A percentile compares a stretch with the other conserved stretches of the same genome.
phyloP scores from a whole-genome alignment of 2,113 vertebrate species.

The Lota lota region DNA sequence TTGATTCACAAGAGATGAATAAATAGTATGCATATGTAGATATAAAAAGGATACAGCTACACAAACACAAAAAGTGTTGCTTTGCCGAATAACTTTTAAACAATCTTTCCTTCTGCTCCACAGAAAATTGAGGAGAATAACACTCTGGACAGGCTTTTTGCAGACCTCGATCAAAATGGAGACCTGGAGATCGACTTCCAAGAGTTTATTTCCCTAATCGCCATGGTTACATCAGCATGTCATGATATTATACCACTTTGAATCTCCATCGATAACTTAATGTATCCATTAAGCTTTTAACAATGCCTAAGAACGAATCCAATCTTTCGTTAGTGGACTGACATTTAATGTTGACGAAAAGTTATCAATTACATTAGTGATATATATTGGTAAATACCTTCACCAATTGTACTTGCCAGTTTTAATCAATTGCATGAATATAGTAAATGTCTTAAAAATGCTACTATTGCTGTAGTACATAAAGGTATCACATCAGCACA shows the following conservation, averaged over 20 bases:
- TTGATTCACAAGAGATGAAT: too few relatives aligned
- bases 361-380: too few relatives aligned
- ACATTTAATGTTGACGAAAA: too few relatives aligned
- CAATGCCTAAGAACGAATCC: neutral
- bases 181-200: conserved; percentile 74
- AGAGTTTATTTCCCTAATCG: conserved; percentile 69
- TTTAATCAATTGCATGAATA: too few relatives aligned
- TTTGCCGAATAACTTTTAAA: neutral
- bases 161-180: conserved; percentile 70
- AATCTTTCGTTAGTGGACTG: neutral
- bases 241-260: conserved; percentile 42
- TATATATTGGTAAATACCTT: too few relatives aligned
- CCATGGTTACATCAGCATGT: conserved; percentile 74
- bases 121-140: conserved; percentile 69
- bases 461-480: too few relatives aligned
- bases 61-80: too few relatives aligned
- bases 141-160: conserved; percentile 66
- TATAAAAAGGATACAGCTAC: too few relatives aligned
- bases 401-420: too few relatives aligned
- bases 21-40: too few relatives aligned
- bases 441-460: too few relatives aligned
- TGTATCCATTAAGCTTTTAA: conserved; percentile 11
- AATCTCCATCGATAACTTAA: conserved; percentile 9
- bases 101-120: neutral
- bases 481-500: too few relatives aligned